Percentiles rank a stretch among this genome's conserved stretches.
These are phyloP conservation scores for Scomberomorus guttatus DNA, from an alignment of 2,797 vertebrate genomes.

Conservation along the genomic window DNA sequence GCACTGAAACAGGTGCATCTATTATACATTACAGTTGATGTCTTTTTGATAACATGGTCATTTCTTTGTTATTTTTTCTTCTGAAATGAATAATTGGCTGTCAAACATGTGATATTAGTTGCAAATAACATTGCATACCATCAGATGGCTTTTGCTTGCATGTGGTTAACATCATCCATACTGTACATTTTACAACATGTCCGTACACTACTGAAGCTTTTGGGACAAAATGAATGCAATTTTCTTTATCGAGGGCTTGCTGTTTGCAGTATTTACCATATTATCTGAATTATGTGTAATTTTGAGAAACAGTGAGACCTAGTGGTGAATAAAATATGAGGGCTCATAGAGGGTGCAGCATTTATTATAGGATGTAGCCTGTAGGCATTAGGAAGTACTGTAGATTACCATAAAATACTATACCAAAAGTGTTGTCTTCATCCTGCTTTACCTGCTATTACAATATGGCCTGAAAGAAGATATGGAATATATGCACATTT, in stretches of 20 bases:
- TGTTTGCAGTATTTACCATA: slow-evolving; percentile 52
- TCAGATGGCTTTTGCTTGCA: slow-evolving; percentile 23
- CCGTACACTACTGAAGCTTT: not conserved
- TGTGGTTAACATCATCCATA: slow-evolving; percentile 8
- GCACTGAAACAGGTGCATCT: slow-evolving; percentile 72
- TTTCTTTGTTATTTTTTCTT: slow-evolving; percentile 51
- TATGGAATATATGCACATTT: slow-evolving; percentile 29
- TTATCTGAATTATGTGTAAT: slow-evolving; percentile 57
- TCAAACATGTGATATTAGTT: slow-evolving; percentile 23
- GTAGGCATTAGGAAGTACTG: slow-evolving; percentile 19
- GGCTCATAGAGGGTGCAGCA: slow-evolving; percentile 20
- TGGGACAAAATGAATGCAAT: slow-evolving; percentile 26
- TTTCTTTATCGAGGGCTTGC: slow-evolving; percentile 17
- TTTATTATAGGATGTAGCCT: slow-evolving; percentile 37
- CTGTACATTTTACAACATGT: slow-evolving; percentile 6
- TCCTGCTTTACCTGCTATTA: slow-evolving; percentile 31
- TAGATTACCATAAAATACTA: slow-evolving; percentile 34
- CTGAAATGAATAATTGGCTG: slow-evolving; percentile 31
- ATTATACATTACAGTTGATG: slow-evolving; percentile 59
- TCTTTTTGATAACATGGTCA: slow-evolving; percentile 59
- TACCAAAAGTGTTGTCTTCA: slow-evolving; percentile 17
- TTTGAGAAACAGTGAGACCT: slow-evolving; percentile 55
- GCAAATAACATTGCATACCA: slow-evolving; percentile 5
- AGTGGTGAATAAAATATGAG: slow-evolving; percentile 59
- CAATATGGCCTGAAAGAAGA: slow-evolving; percentile 32